These are phyloP conservation scores for Argynnis bischoffii DNA, from an alignment of 2,888 invertebrate genomes.

Conservation along the genomic window DNA sequence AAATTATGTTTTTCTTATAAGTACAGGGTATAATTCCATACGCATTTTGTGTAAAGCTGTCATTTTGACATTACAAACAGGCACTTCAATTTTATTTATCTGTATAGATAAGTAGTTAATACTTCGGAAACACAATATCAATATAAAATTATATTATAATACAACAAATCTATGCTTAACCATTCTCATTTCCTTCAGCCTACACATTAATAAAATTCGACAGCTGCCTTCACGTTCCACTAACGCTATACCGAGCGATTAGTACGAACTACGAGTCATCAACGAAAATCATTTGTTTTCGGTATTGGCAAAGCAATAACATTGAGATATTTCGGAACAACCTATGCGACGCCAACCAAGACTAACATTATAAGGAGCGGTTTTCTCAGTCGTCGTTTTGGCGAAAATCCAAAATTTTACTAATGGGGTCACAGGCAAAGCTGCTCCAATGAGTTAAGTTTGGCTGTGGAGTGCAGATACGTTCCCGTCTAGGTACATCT, in stretches of 20 bases:
- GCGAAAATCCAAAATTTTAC: constrained; percentile 48
- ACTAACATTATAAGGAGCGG: constrained; percentile 40
- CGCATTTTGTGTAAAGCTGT: no score
- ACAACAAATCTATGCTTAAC: constrained; percentile 9
- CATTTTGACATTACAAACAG: no score
- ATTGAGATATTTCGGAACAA: constrained; percentile 22
- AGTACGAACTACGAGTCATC: constrained; percentile 30
- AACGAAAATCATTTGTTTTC: constrained; percentile 34
- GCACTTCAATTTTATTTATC: no score
- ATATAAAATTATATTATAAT: neutral
- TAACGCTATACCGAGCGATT: constrained; percentile 18
- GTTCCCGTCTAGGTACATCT: constrained; percentile 27
- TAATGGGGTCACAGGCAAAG: constrained; percentile 48
- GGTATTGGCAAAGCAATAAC: constrained; percentile 35
- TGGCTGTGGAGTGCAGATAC: constrained; percentile 37
- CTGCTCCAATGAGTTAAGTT: constrained; percentile 45
- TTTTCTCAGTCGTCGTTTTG: constrained; percentile 46
- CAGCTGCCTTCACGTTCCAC: constrained; percentile 24
- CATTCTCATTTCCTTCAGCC: neutral
- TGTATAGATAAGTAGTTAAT: no score
- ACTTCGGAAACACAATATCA: neutral
- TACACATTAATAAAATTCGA: constrained; percentile 27
- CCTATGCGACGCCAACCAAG: constrained; percentile 28
- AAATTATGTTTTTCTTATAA: no score
- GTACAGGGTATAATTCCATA: no score